phyloP scores from a whole-genome alignment of 2,113 vertebrate species.

The Penelope pileata region DNA sequence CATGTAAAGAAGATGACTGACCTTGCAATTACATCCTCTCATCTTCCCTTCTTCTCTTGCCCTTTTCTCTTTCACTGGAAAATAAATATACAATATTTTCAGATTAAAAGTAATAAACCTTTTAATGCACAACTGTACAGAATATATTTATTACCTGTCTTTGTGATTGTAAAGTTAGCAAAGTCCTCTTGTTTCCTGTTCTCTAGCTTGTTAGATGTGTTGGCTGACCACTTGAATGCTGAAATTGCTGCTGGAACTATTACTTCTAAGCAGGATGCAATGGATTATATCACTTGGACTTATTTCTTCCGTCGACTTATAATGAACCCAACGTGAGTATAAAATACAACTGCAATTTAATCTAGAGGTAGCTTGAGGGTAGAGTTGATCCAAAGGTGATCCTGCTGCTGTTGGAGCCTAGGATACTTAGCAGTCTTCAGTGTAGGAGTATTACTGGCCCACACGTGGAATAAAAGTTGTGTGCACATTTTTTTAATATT shows the following conservation, averaged over 20 bases:
- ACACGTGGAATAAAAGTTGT: neutral
- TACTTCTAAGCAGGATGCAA: constrained; percentile 95
- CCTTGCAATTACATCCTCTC: constrained; percentile 28
- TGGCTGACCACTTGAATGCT: constrained; percentile 95
- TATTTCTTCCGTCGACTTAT: constrained; percentile 97
- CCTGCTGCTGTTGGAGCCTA: neutral
- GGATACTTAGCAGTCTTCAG: neutral
- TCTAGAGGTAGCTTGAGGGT: neutral
- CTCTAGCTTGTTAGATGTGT: constrained; percentile 88
- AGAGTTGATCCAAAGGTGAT: neutral
- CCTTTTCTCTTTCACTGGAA: neutral
- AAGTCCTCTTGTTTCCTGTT: constrained; percentile 38
- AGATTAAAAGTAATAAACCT: constrained; percentile 46
- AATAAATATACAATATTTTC: constrained; percentile 38
- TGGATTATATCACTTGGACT: constrained; percentile 99
- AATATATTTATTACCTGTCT: constrained; percentile 36
- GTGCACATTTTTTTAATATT: neutral
- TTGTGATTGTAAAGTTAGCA: constrained; percentile 17
- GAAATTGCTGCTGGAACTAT: constrained; percentile 95
- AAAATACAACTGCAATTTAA: constrained; percentile 12
- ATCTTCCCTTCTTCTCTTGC: neutral
- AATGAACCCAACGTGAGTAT: constrained; percentile 95
- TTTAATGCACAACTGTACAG: constrained; percentile 1
- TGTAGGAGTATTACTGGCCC: neutral
- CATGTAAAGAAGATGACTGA: constrained; percentile 34